Base-by-base conservation (phyloP, 1,140 invertebrate genomes). In the Melanaphis sacchari region DNA sequence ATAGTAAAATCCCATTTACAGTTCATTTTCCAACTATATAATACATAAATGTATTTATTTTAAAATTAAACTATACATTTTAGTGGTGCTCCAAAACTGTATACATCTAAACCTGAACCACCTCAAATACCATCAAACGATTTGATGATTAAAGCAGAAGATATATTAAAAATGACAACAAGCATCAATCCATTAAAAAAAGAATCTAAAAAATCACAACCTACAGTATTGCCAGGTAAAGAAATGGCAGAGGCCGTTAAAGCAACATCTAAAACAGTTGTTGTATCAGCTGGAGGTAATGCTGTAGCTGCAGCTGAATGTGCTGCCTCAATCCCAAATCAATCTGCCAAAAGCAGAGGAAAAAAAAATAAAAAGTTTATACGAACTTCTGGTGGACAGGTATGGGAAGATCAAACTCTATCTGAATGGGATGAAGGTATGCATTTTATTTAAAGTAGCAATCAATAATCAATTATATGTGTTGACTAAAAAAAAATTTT, bases 381-480 rank as follows among this genome's bases (percentile, higher is more conserved):
- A 59, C 96, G 99, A 85, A 98, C 97, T 94, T 99, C 99, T 15
- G 99, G 99, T 66, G 98, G 98, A 7, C 97, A 97, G 94, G 97
- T 97, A 4, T 99, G 99, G 99, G 99, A 99, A 95, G 99, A 99
- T 96, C 96, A 96, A 76, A 98, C 98, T 0, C 95, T 99, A 41
- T 95, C 96, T 26, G 99, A 99, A 94, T 99, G 99, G 99, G 97
- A 98, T 91, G 97, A 98, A 95, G 97, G 97, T 97, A 94, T 24
- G 41, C 11, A 43, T 85, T 43, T 85, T 85, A 4, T n/a, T 85
- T 66, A 18, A 66, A n/a, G 1, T 76, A 76, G 59, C n/a, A n/a
- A 76, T n/a, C 4, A n/a, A 76, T 76, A n/a, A 76, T n/a, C 4
- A 76, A 76, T 76, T n/a, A n/a, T 76, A 26, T 9, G 9, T 2